phyloP scores from a whole-genome alignment of 2,888 invertebrate genomes.

The Trachelus troglodyta region DNA sequence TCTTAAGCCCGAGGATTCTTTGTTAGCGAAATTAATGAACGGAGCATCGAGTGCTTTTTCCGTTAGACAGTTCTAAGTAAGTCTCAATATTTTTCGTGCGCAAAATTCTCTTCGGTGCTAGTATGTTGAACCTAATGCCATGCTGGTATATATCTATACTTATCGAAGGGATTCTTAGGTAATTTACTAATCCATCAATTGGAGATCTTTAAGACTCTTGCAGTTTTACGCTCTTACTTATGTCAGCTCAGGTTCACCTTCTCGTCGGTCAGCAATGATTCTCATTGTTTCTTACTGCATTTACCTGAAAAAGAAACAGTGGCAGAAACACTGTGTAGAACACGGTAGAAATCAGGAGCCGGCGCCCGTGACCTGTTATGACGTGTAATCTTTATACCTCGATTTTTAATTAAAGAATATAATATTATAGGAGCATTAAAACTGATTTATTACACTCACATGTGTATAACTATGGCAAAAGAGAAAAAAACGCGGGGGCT shows the following conservation, averaged over 20 bases:
- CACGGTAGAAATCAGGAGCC: conserved; percentile 18
- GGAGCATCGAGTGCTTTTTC: neutral
- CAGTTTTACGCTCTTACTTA: neutral
- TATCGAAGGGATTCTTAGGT: neutral
- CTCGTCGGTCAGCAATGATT: conserved; percentile 34
- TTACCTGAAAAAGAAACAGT: conserved; percentile 38
- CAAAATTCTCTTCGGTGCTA: neutral
- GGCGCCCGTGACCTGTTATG: conserved; percentile 32
- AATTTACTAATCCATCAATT: neutral
- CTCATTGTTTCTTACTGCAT: conserved; percentile 47
- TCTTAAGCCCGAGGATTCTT: neutral
- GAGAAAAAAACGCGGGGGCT: conserved; percentile 28
- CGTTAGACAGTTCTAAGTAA: neutral
- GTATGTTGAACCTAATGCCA: neutral
- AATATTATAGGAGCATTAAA: conserved; percentile 49
- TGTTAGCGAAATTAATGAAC: neutral
- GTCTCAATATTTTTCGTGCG: neutral
- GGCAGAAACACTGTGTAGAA: conserved; percentile 11
- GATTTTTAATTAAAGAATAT: conserved; percentile 58
- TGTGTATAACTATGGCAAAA: conserved; percentile 28
- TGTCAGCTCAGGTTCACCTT: neutral
- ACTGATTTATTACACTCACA: conserved; percentile 47
- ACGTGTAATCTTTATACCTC: conserved; percentile 47
- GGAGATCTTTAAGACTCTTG: neutral
- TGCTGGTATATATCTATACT: neutral